These are phyloP conservation scores for Dipodomys stephensi DNA, from an alignment of 2,113 vertebrate genomes.

Conservation along the genomic window DNA sequence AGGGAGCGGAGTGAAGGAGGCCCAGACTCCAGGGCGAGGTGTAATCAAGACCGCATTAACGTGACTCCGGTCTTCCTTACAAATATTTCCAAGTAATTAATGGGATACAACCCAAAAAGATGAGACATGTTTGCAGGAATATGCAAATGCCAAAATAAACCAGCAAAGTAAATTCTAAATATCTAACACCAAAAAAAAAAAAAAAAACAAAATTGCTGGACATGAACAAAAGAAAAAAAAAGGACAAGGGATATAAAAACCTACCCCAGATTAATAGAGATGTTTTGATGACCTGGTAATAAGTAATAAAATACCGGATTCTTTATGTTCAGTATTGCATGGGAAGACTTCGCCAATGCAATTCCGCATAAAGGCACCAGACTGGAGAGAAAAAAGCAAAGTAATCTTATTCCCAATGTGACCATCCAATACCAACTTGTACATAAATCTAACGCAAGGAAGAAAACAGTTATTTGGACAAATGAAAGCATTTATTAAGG, in stretches of 20 bases:
- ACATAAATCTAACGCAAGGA: neutral
- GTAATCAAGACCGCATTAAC: neutral
- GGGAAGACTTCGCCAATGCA: neutral
- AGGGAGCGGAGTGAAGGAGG: neutral
- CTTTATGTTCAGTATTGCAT: neutral
- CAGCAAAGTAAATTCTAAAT: neutral
- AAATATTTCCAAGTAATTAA: conserved; percentile 3
- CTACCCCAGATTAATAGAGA: neutral
- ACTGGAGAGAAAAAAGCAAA: neutral
- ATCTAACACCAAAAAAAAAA: neutral
- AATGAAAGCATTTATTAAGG: neutral
- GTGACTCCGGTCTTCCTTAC: neutral
- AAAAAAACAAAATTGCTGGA: neutral
- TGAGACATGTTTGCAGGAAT: neutral
- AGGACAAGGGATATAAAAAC: neutral
- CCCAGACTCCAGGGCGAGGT: neutral
- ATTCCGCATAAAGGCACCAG: neutral
- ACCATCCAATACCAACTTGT: neutral
- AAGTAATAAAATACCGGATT: neutral
- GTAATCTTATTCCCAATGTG: neutral
- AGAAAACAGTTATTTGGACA: neutral
- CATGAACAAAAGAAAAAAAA: neutral
- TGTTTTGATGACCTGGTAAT: neutral
- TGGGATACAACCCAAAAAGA: neutral
- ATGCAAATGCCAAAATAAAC: neutral